These are phyloP conservation scores for Tautogolabrus adspersus DNA, from an alignment of 2,113 vertebrate species.

Conservation along the genomic window DNA sequence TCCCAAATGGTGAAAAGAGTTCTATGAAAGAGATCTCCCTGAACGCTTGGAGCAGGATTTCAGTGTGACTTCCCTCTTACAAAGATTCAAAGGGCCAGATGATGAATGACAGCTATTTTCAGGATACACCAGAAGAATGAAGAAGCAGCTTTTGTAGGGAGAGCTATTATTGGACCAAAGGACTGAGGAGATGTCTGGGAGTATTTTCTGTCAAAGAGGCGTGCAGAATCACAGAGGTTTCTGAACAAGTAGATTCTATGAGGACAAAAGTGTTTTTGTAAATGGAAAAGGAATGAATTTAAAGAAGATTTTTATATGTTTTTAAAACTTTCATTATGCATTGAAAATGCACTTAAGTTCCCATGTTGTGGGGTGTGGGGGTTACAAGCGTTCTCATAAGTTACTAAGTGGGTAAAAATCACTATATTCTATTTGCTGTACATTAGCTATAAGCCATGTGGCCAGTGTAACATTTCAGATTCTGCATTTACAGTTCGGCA, in stretches of 20 bases:
- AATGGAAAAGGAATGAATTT: constrained; percentile 45
- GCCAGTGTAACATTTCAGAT: background rate
- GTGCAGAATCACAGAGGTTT: background rate
- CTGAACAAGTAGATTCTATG: background rate
- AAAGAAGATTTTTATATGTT: constrained; percentile 76
- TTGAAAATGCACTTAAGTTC: constrained; percentile 37
- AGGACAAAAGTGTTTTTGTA: constrained; percentile 41
- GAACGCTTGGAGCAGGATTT: background rate
- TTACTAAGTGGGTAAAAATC: no score
- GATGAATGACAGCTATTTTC: constrained; percentile 11
- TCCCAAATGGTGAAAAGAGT: constrained; percentile 86
- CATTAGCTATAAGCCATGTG: background rate
- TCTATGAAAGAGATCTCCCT: background rate
- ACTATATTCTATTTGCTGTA: background rate
- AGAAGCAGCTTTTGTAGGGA: background rate
- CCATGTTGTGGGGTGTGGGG: background rate
- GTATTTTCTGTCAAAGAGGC: constrained; percentile 17
- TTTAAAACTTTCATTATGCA: constrained; percentile 67
- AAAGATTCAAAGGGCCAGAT: background rate
- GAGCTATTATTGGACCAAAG: constrained; percentile 1
- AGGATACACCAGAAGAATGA: background rate
- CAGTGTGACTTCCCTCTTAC: background rate
- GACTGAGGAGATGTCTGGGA: background rate
- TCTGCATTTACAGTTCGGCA: background rate
- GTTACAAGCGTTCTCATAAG: no score